Percentiles rank a stretch among this genome's conserved stretches.
Conservation (phyloP, 2,797 vertebrate genomes). For the Cheirogaleus major region DNA sequence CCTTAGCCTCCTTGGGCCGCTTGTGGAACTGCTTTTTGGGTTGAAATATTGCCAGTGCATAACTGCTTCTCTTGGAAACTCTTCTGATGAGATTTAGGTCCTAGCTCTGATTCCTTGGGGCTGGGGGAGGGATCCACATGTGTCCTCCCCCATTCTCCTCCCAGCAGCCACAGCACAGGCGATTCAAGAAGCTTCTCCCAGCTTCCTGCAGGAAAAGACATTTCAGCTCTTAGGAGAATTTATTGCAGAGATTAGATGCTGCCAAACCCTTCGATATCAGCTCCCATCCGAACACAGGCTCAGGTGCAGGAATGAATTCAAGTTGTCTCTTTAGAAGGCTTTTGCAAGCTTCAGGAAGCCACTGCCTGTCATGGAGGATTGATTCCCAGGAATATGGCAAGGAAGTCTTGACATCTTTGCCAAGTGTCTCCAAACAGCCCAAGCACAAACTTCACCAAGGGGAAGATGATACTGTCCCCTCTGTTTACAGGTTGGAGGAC, state of each 20-base stretch:
- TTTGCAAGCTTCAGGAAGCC: background rate
- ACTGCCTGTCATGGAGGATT: background rate
- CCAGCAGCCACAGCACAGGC: background rate
- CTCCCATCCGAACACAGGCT: slow-evolving; percentile 16
- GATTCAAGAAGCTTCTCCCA: background rate
- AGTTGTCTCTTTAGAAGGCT: slow-evolving; percentile 27
- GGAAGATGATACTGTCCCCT: background rate
- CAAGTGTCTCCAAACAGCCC: background rate
- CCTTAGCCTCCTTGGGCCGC: accelerated
- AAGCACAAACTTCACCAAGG: background rate
- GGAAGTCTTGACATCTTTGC: background rate
- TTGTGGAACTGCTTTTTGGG: accelerated
- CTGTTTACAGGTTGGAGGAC: background rate
- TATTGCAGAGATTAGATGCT: slow-evolving; percentile 31
- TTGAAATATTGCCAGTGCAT: accelerated
- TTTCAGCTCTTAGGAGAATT: slow-evolving; percentile 38
- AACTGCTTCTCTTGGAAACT: background rate
- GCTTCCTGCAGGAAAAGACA: background rate
- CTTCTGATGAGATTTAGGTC: background rate
- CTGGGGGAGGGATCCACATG: background rate
- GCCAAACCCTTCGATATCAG: slow-evolving; percentile 3
- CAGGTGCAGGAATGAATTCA: slow-evolving; percentile 33
- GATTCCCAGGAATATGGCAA: background rate
- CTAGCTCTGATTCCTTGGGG: background rate
- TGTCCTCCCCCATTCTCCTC: background rate